These are phyloP conservation scores for Phengaris alcon DNA, from an alignment of 2,888 invertebrate species.

Conservation along the genomic window DNA sequence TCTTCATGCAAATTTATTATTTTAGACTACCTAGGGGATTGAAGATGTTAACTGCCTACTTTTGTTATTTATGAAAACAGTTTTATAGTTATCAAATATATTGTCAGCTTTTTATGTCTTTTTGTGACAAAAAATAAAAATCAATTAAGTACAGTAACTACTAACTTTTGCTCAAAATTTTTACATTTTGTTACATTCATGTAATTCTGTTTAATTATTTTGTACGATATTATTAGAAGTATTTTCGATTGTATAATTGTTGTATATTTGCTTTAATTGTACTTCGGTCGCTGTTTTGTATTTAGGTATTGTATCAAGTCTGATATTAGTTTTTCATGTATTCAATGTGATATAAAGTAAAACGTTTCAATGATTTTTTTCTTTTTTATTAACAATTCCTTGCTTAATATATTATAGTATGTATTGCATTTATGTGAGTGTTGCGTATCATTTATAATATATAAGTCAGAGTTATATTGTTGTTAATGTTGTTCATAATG, in stretches of 20 bases:
- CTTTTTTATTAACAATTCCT: slow-evolving; percentile 57
- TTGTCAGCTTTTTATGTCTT: slow-evolving; percentile 24
- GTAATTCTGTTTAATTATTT: slow-evolving; percentile 32
- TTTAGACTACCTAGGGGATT: slow-evolving; percentile 5
- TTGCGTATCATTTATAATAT: slow-evolving; percentile 19
- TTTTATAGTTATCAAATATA: neutral
- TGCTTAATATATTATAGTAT: slow-evolving; percentile 47
- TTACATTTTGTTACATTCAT: slow-evolving; percentile 40
- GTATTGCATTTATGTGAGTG: slow-evolving; percentile 48
- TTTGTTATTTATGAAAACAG: neutral
- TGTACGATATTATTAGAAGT: slow-evolving; percentile 21
- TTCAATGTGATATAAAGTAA: slow-evolving; percentile 71
- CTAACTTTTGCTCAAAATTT: slow-evolving; percentile 65
- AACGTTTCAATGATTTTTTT: slow-evolving; percentile 57
- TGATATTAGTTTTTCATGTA: slow-evolving; percentile 67
- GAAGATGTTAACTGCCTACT: slow-evolving; percentile 14
- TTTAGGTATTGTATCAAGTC: slow-evolving; percentile 48
- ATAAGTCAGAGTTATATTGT: slow-evolving; percentile 42
- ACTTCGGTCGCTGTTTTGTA: slow-evolving; percentile 35
- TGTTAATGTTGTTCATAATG: slow-evolving; percentile 43
- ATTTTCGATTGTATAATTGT: slow-evolving; percentile 28
- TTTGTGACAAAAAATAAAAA: slow-evolving; percentile 52
- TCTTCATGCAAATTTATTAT: neutral
- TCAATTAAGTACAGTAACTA: slow-evolving; percentile 56
- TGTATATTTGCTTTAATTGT: slow-evolving; percentile 26